phyloP scores from a whole-genome alignment of 2,113 vertebrate species.

The Neotoma lepida region DNA sequence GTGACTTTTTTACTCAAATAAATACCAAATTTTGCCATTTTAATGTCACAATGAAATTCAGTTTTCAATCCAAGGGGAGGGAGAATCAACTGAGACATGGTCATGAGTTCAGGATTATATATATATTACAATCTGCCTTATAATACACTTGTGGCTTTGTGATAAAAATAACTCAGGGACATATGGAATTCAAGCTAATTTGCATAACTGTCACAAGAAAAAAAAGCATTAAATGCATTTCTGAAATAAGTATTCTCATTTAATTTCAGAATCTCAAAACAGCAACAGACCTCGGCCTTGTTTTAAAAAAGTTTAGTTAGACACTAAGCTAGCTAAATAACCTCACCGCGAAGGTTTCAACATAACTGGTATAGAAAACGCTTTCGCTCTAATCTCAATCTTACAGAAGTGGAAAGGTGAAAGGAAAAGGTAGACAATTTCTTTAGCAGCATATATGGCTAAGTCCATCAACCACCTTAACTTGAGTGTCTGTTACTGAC shows the following conservation, averaged over 20 bases:
- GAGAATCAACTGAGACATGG: constrained; percentile 90
- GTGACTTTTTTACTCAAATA: constrained; percentile 84
- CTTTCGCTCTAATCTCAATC: constrained; percentile 76
- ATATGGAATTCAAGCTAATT: constrained; percentile 89
- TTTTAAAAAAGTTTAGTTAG: constrained; percentile 81
- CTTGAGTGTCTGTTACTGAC: constrained; percentile 76
- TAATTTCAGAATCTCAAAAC: constrained; percentile 85
- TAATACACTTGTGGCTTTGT: constrained; percentile 93
- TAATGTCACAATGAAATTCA: constrained; percentile 95
- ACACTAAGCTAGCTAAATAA: constrained; percentile 82
- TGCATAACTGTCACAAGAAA: constrained; percentile 85
- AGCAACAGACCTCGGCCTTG: constrained; percentile 82
- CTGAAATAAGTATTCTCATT: constrained; percentile 85
- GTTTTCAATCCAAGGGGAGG: constrained; percentile 89
- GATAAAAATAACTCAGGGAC: constrained; percentile 90
- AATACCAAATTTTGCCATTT: constrained; percentile 94
- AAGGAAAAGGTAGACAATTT: constrained; percentile 77
- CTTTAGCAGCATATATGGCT: constrained; percentile 82
- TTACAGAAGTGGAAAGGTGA: constrained; percentile 74
- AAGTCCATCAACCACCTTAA: constrained; percentile 84
- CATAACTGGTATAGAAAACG: constrained; percentile 78
- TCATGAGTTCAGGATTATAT: constrained; percentile 93
- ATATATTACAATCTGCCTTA: constrained; percentile 97
- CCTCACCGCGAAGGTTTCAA: constrained; percentile 76
- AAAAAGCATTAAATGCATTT: constrained; percentile 88